phyloP scores from a whole-genome alignment of 1,140 invertebrate species.

The Stenopsyche tienmushanensis region DNA sequence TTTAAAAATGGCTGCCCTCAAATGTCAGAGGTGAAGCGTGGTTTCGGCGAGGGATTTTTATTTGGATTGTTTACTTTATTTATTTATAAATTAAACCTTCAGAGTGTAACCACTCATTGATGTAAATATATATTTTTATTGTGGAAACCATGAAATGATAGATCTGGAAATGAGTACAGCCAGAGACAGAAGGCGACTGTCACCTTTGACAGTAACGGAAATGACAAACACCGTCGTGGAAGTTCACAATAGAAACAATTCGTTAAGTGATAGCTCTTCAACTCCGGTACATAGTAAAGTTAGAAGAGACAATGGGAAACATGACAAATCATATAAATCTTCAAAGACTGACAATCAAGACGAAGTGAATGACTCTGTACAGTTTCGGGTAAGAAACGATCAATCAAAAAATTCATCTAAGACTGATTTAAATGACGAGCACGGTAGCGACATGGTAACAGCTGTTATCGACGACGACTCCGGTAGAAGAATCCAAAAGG shows the following conservation, averaged over 20 bases:
- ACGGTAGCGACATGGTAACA: conserved; percentile 49
- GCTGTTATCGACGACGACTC: conserved; percentile 44
- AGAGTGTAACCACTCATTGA: too few relatives aligned
- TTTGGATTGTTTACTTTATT: too few relatives aligned
- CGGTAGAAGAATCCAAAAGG: conserved; percentile 48
- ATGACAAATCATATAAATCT: too few relatives aligned
- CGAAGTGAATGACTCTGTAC: conserved; percentile 47
- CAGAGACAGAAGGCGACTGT: conserved; percentile 27
- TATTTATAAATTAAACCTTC: too few relatives aligned
- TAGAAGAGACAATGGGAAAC: too few relatives aligned
- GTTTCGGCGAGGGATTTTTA: too few relatives aligned
- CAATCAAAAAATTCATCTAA: neutral
- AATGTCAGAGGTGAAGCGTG: conserved; percentile 41
- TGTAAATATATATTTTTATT: too few relatives aligned
- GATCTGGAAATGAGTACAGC: conserved; percentile 27
- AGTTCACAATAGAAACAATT: conserved; percentile 35
- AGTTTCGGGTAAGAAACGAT: neutral
- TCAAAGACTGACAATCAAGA: conserved; percentile 47
- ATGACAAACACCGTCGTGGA: conserved; percentile 29
- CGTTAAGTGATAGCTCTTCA: conserved; percentile 16
- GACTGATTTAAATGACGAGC: conserved; percentile 33
- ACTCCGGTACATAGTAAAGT: too few relatives aligned
- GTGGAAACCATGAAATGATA: neutral
- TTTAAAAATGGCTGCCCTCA: conserved; percentile 37
- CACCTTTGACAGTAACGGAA: conserved; percentile 28